phyloP scores from a whole-genome alignment of 2,888 invertebrate species.

The Lasioglossum zephyrum region DNA sequence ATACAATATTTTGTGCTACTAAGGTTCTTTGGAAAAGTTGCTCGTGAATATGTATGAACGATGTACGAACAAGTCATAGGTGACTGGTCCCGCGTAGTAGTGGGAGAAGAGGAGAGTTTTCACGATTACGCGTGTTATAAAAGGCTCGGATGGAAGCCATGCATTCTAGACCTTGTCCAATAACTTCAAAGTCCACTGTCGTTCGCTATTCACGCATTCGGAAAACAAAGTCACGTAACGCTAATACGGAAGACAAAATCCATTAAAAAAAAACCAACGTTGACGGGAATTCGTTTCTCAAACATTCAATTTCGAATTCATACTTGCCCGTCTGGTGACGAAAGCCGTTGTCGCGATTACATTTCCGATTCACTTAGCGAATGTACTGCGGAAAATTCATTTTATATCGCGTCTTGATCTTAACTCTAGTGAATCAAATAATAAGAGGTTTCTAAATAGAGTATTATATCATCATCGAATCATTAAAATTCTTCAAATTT shows the following conservation, averaged over 20 bases:
- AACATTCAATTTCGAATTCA: background rate
- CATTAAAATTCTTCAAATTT: too few species aligned
- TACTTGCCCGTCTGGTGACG: background rate
- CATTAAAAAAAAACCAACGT: background rate
- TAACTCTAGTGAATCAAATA: too few species aligned
- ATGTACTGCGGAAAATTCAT: background rate
- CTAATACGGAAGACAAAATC: background rate
- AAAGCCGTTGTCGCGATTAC: background rate
- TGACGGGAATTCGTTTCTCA: background rate
- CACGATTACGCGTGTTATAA: background rate
- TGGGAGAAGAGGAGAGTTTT: constrained; percentile 20
- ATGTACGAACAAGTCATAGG: background rate
- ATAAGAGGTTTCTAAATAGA: too few species aligned
- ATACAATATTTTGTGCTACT: too few species aligned
- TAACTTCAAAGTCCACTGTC: constrained; percentile 4
- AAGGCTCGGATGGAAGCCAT: too few species aligned
- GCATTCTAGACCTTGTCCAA: background rate
- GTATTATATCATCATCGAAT: too few species aligned
- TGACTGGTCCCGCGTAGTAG: background rate
- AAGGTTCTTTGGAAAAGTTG: background rate
- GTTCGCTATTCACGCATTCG: background rate
- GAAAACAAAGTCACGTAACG: background rate
- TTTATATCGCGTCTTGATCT: background rate
- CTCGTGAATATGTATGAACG: constrained; percentile 46
- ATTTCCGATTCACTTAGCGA: background rate